Base-by-base conservation (phyloP, 53 echinoderm and acorn worm species). In the Paracentrotus lividus region DNA sequence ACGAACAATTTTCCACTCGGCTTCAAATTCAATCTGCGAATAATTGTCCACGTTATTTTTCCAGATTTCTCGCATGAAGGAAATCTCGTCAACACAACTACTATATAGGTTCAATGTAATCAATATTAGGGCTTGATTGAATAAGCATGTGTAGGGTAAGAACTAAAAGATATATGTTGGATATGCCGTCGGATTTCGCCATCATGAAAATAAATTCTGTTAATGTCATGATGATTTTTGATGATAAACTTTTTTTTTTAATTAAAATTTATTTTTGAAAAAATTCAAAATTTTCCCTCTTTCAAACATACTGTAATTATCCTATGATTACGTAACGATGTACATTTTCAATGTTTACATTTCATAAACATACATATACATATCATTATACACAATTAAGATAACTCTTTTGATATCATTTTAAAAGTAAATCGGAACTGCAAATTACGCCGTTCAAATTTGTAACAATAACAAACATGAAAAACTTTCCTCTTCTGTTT, bases 1-100 rank as follows among this genome's bases (percentile, higher is more conserved):
- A 58, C 57, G 45, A 47, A 87, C 29, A 16, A 55, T 87, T 87
- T 87, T 87, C 87, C 36, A 32, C 87, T 54, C 56, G 87, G 57
- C 57, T 87, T 87, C 54, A 55, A 56, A 54, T 57, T 36, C 55
- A 86, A 87, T 54, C 87, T 87, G 55, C 87, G 21, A 87, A 56
- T 56, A 33, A 87, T 54, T 34, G 54, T 44, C 20, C 52, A 56
- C 38, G 33, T 87, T 55, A 18, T 29, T 38, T 85, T 87, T 87
- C 87, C 49, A 81, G 87, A 87, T 87, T 87, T 87, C 57, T 49
- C 8, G 8, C 55, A 87, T 32, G 55, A 23, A 9, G 40, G 57
- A 87, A 55, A 87, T 56, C 33, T 87, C 87, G 87, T 56, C 87
- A 87, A 56, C 87, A 54, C 54, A 13, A n/a, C 26, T 8, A n/a